Conservation (phyloP, 2,888 invertebrate genomes). For the Mamestra brassicae region DNA sequence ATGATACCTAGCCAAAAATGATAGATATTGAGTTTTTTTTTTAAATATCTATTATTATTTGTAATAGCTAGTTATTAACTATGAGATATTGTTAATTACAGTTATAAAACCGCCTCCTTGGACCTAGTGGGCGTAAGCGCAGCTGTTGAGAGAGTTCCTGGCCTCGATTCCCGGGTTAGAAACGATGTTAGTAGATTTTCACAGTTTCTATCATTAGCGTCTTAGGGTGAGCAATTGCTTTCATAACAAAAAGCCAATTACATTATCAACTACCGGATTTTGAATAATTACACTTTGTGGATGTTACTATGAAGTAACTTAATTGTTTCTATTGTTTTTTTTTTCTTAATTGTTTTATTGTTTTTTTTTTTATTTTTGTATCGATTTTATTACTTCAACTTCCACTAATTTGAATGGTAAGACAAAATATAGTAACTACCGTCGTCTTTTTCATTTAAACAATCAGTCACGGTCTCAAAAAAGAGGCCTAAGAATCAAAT, state of each 20-base stretch:
- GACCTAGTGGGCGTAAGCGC: slow-evolving; percentile 19
- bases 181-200: background rate
- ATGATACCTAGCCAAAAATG: background rate
- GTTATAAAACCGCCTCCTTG: slow-evolving; percentile 31
- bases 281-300: background rate
- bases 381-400: no score
- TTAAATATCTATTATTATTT: slow-evolving; percentile 17
- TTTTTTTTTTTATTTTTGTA: no score
- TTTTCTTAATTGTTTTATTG: no score
- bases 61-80: slow-evolving; percentile 20
- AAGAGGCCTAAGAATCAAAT: background rate
- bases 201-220: background rate
- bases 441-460: background rate
- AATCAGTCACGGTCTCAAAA: no score
- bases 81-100: slow-evolving; percentile 29
- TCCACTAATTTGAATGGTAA: no score
- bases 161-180: background rate
- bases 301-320: background rate
- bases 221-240: background rate
- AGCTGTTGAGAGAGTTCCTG: slow-evolving; percentile 17
- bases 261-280: background rate
- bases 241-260: background rate
- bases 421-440: background rate
- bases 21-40: background rate
- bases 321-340: no score